Base-by-base conservation (phyloP, 2,888 invertebrate species). In the Carabus problematicus region DNA sequence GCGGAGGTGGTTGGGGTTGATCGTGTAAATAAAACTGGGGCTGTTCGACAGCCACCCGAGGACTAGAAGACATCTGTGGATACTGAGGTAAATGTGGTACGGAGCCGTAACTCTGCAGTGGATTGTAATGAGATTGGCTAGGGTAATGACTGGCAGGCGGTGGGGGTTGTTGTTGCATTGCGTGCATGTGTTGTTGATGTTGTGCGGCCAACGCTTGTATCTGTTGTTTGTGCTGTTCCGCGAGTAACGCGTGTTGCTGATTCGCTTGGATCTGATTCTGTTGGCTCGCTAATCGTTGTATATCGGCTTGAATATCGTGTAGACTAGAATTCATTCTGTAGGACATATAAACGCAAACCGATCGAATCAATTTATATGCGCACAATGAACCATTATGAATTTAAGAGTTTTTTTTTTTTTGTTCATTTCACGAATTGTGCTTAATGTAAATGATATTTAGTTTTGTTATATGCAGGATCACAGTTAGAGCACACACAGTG, bases 271-370 rank as follows among this genome's bases (percentile, higher is more conserved):
- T 89, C 82, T 91, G 91, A 81, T 87, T 89, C 79, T 92, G 92
- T 79, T 95, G 94, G 72, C 89, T 90, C 71, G 94, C 91, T 74
- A 97, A 86, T 76, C 94, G 88, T 83, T 95, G 93, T 79, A 97
- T 95, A 83, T 97, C 97, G 73, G 91, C 91, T 84, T 97, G 96
- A 78, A 97, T 91, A 84, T 97, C 96, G 80, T 93, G 92, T 78
- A 97, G 89, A 86, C 93, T 96, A 84, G 89, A 90, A 85, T 96
- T 96, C 91, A 97, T 94, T 85, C 92, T 92, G 82, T 74, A 84
- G 75, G 71, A 73, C 59, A 70, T 55, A 73, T 18, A 72, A 40
- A 59, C 18, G 56, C 9, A 56, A 56, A 29, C 9, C 19, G 52
- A 18, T 14, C 52, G n/a, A n/a, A 19, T 52, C 19, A 52, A 52